These are phyloP conservation scores for Lasiurus cinereus DNA, from an alignment of 2,113 vertebrate species.

Conservation along the genomic window DNA sequence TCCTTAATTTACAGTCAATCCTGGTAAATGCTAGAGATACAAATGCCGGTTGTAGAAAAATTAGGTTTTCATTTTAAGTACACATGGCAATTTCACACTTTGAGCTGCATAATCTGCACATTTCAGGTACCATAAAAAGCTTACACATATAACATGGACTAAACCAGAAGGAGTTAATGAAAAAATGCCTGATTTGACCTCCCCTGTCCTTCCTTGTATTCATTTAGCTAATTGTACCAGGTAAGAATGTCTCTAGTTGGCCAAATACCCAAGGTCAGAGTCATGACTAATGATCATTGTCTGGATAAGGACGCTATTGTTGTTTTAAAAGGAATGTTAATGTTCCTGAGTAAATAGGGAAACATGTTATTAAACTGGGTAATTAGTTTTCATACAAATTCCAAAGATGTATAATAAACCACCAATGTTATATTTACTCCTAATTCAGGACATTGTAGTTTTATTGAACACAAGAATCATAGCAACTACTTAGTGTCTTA, in stretches of 20 bases:
- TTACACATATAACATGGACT: not conserved
- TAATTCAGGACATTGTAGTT: not conserved
- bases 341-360: conserved; percentile 37
- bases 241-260: conserved; percentile 35
- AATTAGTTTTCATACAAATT: conserved; percentile 17
- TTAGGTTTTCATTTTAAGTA: not conserved
- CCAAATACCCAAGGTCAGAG: not conserved
- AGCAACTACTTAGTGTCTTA: not conserved
- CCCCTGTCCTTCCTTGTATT: conserved; percentile 50
- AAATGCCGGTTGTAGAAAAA: not conserved
- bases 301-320: not conserved
- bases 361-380: not conserved
- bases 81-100: not conserved
- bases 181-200: not conserved
- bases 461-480: not conserved
- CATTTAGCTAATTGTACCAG: conserved; percentile 15
- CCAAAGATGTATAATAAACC: not conserved
- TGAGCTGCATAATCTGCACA: not conserved
- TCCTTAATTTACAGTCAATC: not conserved
- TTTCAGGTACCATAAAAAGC: not conserved
- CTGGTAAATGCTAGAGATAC: not conserved
- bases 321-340: conserved; percentile 45
- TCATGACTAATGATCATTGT: conserved; percentile 41
- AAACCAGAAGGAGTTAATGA: not conserved
- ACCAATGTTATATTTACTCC: not conserved